Conservation (phyloP, 2,888 invertebrate species). For the Rhodophaea formosa region DNA sequence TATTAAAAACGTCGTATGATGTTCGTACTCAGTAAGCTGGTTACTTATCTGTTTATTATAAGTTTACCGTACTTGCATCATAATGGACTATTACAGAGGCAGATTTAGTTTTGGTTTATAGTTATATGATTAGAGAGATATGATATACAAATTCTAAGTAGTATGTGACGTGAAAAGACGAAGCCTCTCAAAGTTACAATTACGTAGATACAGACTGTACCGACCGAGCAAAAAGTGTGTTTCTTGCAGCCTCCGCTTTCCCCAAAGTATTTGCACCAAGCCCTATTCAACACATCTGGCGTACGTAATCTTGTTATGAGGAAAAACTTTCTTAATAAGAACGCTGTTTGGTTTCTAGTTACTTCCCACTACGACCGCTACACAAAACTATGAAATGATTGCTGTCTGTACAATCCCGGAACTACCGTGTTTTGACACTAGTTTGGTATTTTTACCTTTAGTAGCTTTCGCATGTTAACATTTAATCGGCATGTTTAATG, state of each 20-base stretch:
- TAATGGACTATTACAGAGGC: too few relatives aligned
- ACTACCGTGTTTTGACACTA: background rate
- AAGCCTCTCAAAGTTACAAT: background rate
- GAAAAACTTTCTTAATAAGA: constrained; percentile 80
- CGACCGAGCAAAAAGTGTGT: background rate
- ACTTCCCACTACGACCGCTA: constrained; percentile 47
- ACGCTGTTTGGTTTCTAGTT: constrained; percentile 59
- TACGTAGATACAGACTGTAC: background rate
- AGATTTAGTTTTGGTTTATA: too few relatives aligned
- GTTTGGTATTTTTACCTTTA: background rate
- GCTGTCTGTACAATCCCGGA: constrained; percentile 26
- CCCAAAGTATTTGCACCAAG: constrained; percentile 55
- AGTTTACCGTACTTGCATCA: too few relatives aligned
- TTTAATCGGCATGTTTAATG: too few relatives aligned
- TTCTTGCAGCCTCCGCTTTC: constrained; percentile 29
- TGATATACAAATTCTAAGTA: too few relatives aligned
- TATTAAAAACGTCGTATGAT: too few relatives aligned
- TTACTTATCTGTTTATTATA: too few relatives aligned
- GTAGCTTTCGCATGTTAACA: background rate
- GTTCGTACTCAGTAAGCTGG: too few relatives aligned
- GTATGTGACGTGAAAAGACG: too few relatives aligned
- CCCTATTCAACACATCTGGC: constrained; percentile 73
- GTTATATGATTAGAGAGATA: too few relatives aligned
- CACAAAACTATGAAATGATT: constrained; percentile 55
- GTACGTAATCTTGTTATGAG: constrained; percentile 76